Evolutionary conservation across 2,113 vertebrate genomes (phyloP), one percentile per base, ranked within the genome.

Genomic region (Datnioides undecimradiatus): DNA sequence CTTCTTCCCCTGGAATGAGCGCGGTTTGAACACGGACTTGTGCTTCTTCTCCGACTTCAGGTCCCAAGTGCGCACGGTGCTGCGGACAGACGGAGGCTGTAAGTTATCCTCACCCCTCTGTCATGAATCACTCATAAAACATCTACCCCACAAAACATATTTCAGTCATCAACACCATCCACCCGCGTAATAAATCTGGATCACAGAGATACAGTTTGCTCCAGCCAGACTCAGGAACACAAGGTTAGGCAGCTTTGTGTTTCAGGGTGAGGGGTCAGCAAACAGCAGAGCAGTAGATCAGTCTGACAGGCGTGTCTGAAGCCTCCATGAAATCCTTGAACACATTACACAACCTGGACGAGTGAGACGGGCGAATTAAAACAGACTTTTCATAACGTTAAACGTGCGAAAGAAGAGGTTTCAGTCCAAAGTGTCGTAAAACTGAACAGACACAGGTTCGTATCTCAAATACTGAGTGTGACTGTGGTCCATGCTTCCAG

Each of bases 31-130:
- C 52, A 98, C 94, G 0, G 91, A 93, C 94, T 96, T 98, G 91
- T 99, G 97, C 59, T 97, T 96, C 92, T 98, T 99, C 54, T 98
- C 97, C 3, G 96, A 96, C 80, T 91, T 96, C 84, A 99, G 85
- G 84, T 99, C 98, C 98, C 98, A 99, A 0, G 96, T 97, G 71
- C 98, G 95, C 60, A 99, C 97, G 19, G 98, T 99, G 79, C 98
- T 99, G 80, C 70, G 79, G 68, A 91, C 8, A 76, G 48, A 84
- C 19, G 72, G 6, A 60, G 6, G 8, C 57, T 38, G 19, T 13
- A 17, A 83, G 63, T 82, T 52, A 74, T 70, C 13, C 27, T 76
- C 40, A 43, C 2, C 4, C 6, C 48, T 62, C 41, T 14, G 27
- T 57, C 73, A 54, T 55, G 38, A 87, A 58, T 72, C 38, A 51